These are phyloP conservation scores for Catocala fraxini DNA, from an alignment of 2,888 invertebrate genomes.

Conservation along the genomic window DNA sequence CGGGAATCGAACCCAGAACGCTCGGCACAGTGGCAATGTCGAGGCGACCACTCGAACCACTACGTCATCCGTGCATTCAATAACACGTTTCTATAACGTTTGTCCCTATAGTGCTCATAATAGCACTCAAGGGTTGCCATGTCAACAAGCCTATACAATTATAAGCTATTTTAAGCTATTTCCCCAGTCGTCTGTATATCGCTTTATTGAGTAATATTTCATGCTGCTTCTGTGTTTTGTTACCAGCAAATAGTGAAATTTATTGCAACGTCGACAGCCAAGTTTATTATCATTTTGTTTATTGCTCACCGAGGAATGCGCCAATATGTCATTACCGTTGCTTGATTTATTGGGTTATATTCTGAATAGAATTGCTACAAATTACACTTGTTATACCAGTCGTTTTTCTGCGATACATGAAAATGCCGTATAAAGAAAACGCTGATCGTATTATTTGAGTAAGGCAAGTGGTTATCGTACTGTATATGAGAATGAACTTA, in stretches of 20 bases:
- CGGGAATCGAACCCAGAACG: too few relatives aligned
- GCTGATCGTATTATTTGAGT: too few relatives aligned
- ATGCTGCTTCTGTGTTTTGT: not conserved
- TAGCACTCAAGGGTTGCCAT: not conserved
- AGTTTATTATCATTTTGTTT: constrained; percentile 1
- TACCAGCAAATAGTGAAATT: constrained; percentile 6
- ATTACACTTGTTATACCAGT: too few relatives aligned
- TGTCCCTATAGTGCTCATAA: not conserved
- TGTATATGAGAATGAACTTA: too few relatives aligned
- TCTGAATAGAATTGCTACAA: not conserved
- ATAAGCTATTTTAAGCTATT: not conserved
- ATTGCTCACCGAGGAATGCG: constrained; percentile 16
- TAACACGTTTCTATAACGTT: too few relatives aligned
- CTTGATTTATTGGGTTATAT: not conserved
- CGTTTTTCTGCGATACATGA: too few relatives aligned
- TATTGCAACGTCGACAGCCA: constrained; percentile 20
- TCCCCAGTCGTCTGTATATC: not conserved
- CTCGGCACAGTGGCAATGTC: too few relatives aligned
- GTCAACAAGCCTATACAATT: not conserved
- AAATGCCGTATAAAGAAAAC: too few relatives aligned
- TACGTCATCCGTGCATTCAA: too few relatives aligned
- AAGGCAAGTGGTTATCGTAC: too few relatives aligned
- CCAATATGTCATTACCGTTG: constrained; percentile 28
- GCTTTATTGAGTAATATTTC: constrained; percentile 3
- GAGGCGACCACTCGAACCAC: too few relatives aligned